These are phyloP conservation scores for Rissa tridactyla DNA, from an alignment of 2,113 vertebrate genomes.

Conservation along the genomic window DNA sequence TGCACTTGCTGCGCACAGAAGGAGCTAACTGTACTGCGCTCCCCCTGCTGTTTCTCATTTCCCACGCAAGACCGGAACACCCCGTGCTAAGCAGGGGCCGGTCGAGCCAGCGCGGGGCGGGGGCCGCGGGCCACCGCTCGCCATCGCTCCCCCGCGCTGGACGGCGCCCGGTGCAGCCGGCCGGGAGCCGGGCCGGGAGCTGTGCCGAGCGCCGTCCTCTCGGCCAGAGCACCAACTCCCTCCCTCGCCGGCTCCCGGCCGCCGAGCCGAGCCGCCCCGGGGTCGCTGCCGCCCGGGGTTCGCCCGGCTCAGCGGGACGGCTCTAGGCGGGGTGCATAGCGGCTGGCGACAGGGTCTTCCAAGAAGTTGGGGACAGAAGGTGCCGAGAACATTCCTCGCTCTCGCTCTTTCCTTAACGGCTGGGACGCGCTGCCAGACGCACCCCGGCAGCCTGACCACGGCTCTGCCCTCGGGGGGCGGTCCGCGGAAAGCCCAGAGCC, in stretches of 20 bases:
- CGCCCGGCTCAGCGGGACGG: neutral
- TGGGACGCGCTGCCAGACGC: neutral
- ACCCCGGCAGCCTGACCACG: neutral
- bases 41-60: neutral
- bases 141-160: neutral
- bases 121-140: neutral
- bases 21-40: neutral
- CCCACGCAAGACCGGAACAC: neutral
- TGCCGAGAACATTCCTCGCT: neutral
- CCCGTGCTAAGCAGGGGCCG: neutral
- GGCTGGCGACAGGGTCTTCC: neutral
- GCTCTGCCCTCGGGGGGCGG: neutral
- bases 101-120: neutral
- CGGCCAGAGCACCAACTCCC: neutral
- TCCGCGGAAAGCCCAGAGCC: neutral
- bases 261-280: neutral
- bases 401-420: neutral
- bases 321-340: neutral
- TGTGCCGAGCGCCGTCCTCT: neutral
- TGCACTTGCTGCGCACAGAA: neutral
- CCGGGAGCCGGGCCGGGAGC: too few species aligned
- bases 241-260: neutral
- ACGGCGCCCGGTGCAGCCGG: too few species aligned
- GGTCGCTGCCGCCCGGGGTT: neutral
- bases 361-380: neutral